A percentile compares a stretch with the other conserved stretches of the same genome.
Conservation (phyloP, 2,113 vertebrate genomes). For the Macquaria ambigua region DNA sequence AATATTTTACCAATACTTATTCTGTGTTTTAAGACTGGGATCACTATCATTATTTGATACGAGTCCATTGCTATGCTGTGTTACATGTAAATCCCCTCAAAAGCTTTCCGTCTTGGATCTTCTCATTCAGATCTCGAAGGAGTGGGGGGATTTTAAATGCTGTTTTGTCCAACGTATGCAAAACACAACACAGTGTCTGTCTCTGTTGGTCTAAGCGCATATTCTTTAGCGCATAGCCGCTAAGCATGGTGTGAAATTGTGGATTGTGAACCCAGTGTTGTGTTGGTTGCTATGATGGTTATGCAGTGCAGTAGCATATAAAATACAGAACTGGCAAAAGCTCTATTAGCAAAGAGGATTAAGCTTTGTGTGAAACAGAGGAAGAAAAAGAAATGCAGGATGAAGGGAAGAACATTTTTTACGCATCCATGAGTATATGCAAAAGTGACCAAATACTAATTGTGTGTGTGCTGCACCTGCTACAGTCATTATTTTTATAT, state of each 20-base stretch:
- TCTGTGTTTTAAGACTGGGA: not conserved
- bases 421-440: not conserved
- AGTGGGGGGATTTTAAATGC: slow-evolving; percentile 51
- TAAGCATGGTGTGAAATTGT: slow-evolving; percentile 63
- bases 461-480: not conserved
- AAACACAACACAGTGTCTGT: slow-evolving; percentile 26
- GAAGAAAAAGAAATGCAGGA: not conserved
- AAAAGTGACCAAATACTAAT: slow-evolving; percentile 21
- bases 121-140: slow-evolving; percentile 20
- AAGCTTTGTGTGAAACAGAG: slow-evolving; percentile 40
- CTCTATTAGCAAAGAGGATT: slow-evolving; percentile 50
- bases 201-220: slow-evolving; percentile 28
- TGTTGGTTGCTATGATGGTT: slow-evolving; percentile 34
- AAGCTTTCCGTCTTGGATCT: slow-evolving; percentile 26
- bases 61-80: not conserved
- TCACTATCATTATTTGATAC: slow-evolving; percentile 13
- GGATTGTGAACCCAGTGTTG: slow-evolving; percentile 47
- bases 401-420: not conserved
- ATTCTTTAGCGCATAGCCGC: slow-evolving; percentile 46
- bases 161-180: slow-evolving; percentile 36
- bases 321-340: slow-evolving; percentile 48
- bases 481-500: not conserved
- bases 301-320: slow-evolving; percentile 32
- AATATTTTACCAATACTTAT: slow-evolving; percentile 8
- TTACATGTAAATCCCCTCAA: slow-evolving; percentile 36